These are phyloP conservation scores for Drosophila mayri DNA, from an alignment of 1,140 invertebrate species.

Conservation along the genomic window DNA sequence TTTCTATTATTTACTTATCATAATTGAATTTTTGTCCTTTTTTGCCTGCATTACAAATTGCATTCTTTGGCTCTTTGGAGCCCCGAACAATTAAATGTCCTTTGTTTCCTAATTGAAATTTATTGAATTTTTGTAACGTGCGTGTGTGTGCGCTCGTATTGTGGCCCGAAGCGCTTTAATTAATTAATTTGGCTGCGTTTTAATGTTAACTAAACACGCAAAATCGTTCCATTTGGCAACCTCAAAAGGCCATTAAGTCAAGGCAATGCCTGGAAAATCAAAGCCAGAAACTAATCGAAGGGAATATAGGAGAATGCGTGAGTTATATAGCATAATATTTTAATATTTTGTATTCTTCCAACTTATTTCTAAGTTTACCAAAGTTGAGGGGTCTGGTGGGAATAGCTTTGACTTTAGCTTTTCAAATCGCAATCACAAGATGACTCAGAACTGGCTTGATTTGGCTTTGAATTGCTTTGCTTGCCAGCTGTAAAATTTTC, in stretches of 20 bases:
- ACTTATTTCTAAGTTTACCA: neutral
- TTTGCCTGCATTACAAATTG: conserved; percentile 47
- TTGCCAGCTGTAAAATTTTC: no score
- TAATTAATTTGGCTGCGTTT: conserved; percentile 78
- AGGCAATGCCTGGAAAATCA: conserved; percentile 29
- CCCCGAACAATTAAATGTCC: conserved; percentile 47
- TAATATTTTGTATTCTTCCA: neutral
- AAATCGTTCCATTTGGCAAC: conserved; percentile 37
- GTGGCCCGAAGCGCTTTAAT: conserved; percentile 70
- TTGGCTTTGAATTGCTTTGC: no score
- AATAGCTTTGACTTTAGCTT: no score
- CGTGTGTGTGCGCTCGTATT: conserved; percentile 2
- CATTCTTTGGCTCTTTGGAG: conserved; percentile 37
- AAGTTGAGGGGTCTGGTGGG: no score
- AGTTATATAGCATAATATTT: neutral
- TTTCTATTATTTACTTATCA: conserved; percentile 61
- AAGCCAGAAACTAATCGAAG: conserved; percentile 14
- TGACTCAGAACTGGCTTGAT: no score
- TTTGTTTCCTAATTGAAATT: conserved; percentile 64
- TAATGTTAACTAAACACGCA: conserved; percentile 68
- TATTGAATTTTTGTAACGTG: conserved; percentile 46
- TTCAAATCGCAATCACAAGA: no score
- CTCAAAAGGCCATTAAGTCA: conserved; percentile 11
- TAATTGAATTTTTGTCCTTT: conserved; percentile 51
- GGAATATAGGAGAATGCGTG: neutral